Evolutionary conservation across 2,888 invertebrate species (phyloP), one percentile per base, ranked within the genome.

Genomic region (Buathra laborator): DNA sequence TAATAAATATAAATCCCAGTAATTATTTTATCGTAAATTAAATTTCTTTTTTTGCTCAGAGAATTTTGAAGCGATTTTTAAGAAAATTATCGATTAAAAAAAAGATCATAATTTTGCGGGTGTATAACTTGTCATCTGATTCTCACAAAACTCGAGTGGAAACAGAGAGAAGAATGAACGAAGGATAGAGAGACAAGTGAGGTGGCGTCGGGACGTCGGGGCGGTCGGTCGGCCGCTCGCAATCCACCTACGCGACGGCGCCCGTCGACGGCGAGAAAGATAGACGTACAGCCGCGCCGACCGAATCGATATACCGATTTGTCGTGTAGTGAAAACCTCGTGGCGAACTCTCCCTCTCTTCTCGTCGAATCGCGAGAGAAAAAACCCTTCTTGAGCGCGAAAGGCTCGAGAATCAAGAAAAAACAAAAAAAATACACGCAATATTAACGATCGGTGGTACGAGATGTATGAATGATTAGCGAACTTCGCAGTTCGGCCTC

Each of bases 161-260:
- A 53, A 64, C n/a, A 14, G 77, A 83, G 24, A 16, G 56, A 68
- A 37, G 82, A 7, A 51, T 12, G 51, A 48, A 24, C 32, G 72
- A 56, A 78, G 44, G 66, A 80, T 32, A 44, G 72, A 66, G 56
- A 56, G 37, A 68, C 37, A 72, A 72, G 76, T 70, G 84, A 64
- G 77, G 71, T 81, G 83, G 85, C 77, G 83, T 81, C 77, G 83
- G 74, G 78, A 76, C 79, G 85, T 79, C 82, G 85, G 76, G 85
- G 66, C 68, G 46, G 88, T 86, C 86, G 87, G 87, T 86, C 86
- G 87, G 82, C 85, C 82, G 86, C 84, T 79, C 78, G 62, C 86
- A 89, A 29, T 14, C 88, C 88, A 87, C 85, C 87, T 86, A 82
- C 68, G 67, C 85, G 62, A 77, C 74, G 86, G 81, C 83, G 84